A percentile compares a stretch with the other conserved stretches of the same genome.
Evolutionary conservation across 53 echinoderm and acorn worm species (phyloP).

Genomic region (Temnopleurus reevesii): DNA sequence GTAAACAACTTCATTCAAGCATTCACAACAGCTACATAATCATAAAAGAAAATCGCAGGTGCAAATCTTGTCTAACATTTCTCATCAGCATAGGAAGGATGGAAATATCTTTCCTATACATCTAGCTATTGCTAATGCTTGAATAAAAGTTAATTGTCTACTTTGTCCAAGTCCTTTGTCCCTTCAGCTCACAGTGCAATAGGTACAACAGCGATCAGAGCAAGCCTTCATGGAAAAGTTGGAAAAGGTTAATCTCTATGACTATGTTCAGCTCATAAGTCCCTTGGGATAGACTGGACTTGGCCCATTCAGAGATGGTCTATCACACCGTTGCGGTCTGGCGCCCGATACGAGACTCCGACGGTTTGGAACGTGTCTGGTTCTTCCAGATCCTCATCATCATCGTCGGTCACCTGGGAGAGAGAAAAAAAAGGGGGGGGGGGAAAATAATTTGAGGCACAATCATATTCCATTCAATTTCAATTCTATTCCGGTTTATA

Average conservation of each 20-base stretch:
- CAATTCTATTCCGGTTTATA: no score
- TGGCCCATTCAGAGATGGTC: slow-evolving; percentile 41
- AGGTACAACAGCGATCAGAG: background rate
- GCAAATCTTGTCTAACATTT: background rate
- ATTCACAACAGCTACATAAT: no score
- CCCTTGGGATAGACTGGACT: background rate
- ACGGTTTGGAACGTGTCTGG: slow-evolving; percentile 38
- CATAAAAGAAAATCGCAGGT: background rate
- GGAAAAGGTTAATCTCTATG: background rate
- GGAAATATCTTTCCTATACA: no score
- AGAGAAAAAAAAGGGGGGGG: background rate
- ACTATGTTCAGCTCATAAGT: slow-evolving; percentile 10
- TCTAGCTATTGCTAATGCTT: no score
- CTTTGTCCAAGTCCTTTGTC: background rate
- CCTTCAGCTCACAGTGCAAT: no score
- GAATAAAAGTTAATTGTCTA: background rate
- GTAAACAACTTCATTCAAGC: no score
- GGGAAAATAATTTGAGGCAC: background rate
- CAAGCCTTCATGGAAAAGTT: background rate
- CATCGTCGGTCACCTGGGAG: slow-evolving; percentile 60
- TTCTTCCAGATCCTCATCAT: slow-evolving; percentile 66
- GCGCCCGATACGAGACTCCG: background rate
- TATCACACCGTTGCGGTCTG: slow-evolving; percentile 28
- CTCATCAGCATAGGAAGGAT: no score
- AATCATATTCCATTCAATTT: no score